Evolutionary conservation across 2,797 vertebrate species (phyloP).

Genomic region (Neolamprologus multifasciatus): DNA sequence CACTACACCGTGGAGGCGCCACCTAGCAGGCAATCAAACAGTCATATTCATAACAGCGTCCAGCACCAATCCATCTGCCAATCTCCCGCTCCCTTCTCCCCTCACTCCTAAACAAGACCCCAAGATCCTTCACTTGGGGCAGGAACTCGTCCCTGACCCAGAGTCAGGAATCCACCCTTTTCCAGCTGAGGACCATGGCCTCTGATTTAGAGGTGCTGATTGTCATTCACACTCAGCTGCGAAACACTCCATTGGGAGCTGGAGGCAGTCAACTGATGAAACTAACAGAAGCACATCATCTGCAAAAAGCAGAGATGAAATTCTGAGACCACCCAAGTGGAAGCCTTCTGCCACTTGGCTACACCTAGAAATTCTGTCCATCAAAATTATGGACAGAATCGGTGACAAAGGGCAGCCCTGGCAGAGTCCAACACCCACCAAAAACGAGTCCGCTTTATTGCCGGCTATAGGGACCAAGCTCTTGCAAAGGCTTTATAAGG

Average conservation of each 20-base stretch:
- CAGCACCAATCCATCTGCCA: background rate
- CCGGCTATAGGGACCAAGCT: background rate
- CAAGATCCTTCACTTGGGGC: background rate
- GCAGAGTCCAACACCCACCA: background rate
- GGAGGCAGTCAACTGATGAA: background rate
- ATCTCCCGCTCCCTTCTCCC: background rate
- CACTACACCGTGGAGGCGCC: fast-evolving
- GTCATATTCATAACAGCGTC: background rate
- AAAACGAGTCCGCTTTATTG: background rate
- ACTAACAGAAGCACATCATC: background rate
- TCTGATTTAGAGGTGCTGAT: background rate
- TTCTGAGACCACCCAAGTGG: background rate
- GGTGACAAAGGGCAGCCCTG: background rate
- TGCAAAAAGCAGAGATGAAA: background rate
- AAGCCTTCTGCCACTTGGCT: background rate
- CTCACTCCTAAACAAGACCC: background rate
- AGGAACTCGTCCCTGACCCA: background rate
- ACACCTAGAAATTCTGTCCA: background rate
- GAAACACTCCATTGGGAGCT: background rate
- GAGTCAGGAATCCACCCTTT: background rate
- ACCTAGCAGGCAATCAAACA: background rate
- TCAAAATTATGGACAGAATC: background rate
- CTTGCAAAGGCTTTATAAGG: background rate
- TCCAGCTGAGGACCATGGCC: background rate
- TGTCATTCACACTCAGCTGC: background rate